Evolutionary conservation across 1,140 invertebrate genomes (phyloP).

Genomic region (Leptoteleia sp.): DNA sequence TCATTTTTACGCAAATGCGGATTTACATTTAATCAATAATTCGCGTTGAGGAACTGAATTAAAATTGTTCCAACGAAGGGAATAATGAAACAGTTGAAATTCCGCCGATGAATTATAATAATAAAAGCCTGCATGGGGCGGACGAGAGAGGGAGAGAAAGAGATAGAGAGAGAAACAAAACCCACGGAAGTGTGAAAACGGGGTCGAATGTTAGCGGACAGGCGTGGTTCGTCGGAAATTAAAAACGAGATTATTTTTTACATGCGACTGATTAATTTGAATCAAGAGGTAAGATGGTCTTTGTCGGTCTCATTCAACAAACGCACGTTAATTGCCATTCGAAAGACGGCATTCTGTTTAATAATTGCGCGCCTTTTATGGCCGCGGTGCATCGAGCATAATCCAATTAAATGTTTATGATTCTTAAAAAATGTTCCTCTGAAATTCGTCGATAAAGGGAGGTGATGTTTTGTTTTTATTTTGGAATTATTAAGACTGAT

Average conservation of each 20-base stretch:
- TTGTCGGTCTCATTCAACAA: no score
- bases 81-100: slow-evolving; percentile 35
- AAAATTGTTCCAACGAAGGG: slow-evolving; percentile 28
- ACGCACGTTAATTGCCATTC: no score
- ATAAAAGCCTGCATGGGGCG: slow-evolving; percentile 16
- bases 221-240: slow-evolving; percentile 7
- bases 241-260: slow-evolving; percentile 16
- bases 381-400: neutral
- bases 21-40: slow-evolving; percentile 35
- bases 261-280: neutral
- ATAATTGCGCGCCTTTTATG: no score
- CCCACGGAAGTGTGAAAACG: slow-evolving; percentile 18
- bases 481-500: no score
- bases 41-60: slow-evolving; percentile 25
- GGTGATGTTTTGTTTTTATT: no score
- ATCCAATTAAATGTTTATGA: slow-evolving; percentile 1
- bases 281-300: no score
- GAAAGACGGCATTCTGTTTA: no score
- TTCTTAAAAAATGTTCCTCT: no score
- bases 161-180: slow-evolving; percentile 4
- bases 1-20: slow-evolving; percentile 10
- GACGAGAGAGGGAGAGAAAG: no score
- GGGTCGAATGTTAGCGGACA: slow-evolving; percentile 4
- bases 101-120: slow-evolving; percentile 31
- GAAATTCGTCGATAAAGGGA: no score